Base-by-base conservation (phyloP, 2,113 vertebrate species). In the zebrafish (Danio rerio) region DNA sequence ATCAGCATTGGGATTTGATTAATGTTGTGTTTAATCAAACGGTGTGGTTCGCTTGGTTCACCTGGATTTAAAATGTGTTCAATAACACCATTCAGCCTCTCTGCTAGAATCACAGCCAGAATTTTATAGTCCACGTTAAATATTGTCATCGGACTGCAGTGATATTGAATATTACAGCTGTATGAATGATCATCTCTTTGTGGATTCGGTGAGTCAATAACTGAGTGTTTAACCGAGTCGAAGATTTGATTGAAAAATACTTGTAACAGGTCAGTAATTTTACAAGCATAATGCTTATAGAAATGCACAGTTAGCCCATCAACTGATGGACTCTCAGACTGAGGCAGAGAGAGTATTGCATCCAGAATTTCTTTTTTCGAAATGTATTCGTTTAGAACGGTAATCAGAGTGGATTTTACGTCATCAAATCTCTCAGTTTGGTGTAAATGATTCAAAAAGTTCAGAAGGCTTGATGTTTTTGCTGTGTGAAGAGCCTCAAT, bases 261-360 rank as follows among this genome's bases (percentile, higher is more conserved):
- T 73, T 86, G 85, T 12, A 86, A 66, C n/a, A 84, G 69, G 43
- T 68, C 82, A 8, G 31, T 61, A 0, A 86, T 56, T 50, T 69
- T 72, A 59, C 68, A 72, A 16, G 78, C 55, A 65, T 81, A 84
- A 52, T 73, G 50, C 55, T 81, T 80, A 31, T 81, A 86, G 55
- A 86, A 86, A 45, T n/a, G 49, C 0, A 79, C 85, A 5, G 85
- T 69, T 8, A 86, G 58, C 9, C 85, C 85, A 62, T 82, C 85
- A 49, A 61, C 40, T 10, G 66, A 53, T 55, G 42, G 53, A 31
- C 49, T 7, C 5, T 81, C n/a, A 42, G 58, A 47, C 9, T 74
- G 68, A 73, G 42, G 40, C 3, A 86, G 49, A 15, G 85, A 79
- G 9, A 78, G 43, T 16, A 86, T 75, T 9, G 80, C 55, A 0